Conservation (phyloP, 2,888 invertebrate species). For the Notocelia uddmanniana region DNA sequence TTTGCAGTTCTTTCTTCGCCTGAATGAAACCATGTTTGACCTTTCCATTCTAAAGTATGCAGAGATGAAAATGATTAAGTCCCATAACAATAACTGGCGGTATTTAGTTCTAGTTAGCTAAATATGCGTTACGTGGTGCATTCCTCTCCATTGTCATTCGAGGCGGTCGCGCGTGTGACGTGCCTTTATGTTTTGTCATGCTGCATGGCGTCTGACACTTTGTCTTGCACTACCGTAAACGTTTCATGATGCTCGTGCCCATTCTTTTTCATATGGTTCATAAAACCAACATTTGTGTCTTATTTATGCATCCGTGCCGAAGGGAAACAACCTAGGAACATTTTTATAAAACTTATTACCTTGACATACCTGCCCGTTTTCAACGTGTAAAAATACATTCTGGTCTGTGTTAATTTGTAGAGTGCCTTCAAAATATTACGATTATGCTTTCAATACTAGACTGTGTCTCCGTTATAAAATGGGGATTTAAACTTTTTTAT, state of each 20-base stretch:
- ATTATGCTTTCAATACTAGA: too few relatives aligned
- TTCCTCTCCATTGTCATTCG: conserved; percentile 64
- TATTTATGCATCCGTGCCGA: too few relatives aligned
- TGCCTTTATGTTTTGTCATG: conserved; percentile 40
- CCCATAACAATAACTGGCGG: conserved; percentile 37
- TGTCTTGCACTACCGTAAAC: conserved; percentile 23
- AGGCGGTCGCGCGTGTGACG: conserved; percentile 45
- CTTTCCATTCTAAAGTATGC: conserved; percentile 21
- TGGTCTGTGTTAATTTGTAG: too few relatives aligned
- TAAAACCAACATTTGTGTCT: too few relatives aligned
- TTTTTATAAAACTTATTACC: too few relatives aligned
- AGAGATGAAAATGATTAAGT: conserved; percentile 39
- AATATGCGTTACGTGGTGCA: conserved; percentile 54
- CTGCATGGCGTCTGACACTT: conserved; percentile 34
- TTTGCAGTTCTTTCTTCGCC: background rate
- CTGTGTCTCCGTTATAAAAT: too few relatives aligned
- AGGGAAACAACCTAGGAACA: too few relatives aligned
- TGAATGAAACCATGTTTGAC: too few relatives aligned
- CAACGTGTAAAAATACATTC: too few relatives aligned
- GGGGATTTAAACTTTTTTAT: too few relatives aligned
- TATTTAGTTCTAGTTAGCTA: conserved; percentile 46
- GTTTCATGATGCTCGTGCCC: background rate
- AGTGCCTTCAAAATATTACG: too few relatives aligned
- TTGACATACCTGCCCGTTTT: too few relatives aligned
- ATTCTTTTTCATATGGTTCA: background rate